These are phyloP conservation scores for Zootermopsis nevadensis DNA, from an alignment of 2,888 invertebrate genomes.

Conservation along the genomic window DNA sequence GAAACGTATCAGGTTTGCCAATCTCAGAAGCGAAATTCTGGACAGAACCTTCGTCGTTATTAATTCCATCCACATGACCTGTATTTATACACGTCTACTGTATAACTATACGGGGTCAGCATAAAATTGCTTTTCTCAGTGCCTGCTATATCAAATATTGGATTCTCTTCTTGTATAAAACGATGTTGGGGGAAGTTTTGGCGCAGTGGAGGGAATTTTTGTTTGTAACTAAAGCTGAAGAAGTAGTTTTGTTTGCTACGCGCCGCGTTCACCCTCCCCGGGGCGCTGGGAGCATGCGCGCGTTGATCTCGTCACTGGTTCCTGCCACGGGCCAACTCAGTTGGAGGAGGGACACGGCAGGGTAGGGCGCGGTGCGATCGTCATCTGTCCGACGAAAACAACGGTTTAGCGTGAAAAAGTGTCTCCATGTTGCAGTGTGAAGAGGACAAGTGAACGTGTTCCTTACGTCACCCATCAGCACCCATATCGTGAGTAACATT, in stretches of 20 bases:
- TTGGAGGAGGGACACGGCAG: slow-evolving; percentile 40
- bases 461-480: not conserved
- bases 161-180: not conserved
- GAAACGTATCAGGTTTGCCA: not conserved
- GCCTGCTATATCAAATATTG: slow-evolving; percentile 8
- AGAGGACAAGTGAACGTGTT: not conserved
- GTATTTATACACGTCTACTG: not conserved
- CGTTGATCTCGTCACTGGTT: slow-evolving; percentile 39
- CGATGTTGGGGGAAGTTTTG: not conserved
- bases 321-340: slow-evolving; percentile 14
- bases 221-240: slow-evolving; percentile 46
- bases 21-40: not conserved
- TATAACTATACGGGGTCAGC: not conserved
- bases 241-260: slow-evolving; percentile 46
- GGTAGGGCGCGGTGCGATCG: slow-evolving; percentile 42
- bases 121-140: slow-evolving; percentile 5
- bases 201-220: slow-evolving; percentile 22
- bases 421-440: slow-evolving; percentile 6
- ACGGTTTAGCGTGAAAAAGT: slow-evolving; percentile 9
- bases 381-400: slow-evolving; percentile 2
- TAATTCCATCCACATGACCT: not conserved
- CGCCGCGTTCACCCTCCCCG: slow-evolving; percentile 5
- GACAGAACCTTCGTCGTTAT: not conserved
- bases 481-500: not conserved
- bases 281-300: slow-evolving; percentile 9